phyloP scores from a whole-genome alignment of 2,113 vertebrate species.

The Silurus asotus region DNA sequence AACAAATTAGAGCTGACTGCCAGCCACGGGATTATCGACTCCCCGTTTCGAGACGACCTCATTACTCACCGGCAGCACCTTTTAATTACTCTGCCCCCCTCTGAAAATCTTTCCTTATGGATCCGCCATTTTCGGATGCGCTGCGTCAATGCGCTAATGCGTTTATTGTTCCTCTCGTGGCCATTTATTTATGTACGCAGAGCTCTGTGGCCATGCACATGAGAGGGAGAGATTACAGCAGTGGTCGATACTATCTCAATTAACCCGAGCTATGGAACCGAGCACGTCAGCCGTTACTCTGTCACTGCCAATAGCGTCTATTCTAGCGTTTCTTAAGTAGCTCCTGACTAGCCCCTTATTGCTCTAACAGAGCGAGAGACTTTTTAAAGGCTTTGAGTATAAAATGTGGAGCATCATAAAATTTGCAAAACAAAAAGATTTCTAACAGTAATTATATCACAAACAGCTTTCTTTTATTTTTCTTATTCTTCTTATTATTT shows the following conservation, averaged over 20 bases:
- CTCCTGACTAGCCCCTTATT: slow-evolving; percentile 45
- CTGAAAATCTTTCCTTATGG: slow-evolving; percentile 75
- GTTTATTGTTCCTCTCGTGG: slow-evolving; percentile 79
- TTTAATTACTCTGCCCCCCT: slow-evolving; percentile 87
- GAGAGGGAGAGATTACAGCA: slow-evolving; percentile 71
- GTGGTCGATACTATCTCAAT: slow-evolving; percentile 86
- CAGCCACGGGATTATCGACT: slow-evolving; percentile 84
- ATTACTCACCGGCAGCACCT: slow-evolving; percentile 95
- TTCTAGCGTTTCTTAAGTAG: slow-evolving; percentile 66
- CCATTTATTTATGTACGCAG: slow-evolving; percentile 70
- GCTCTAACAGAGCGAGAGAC: slow-evolving; percentile 32
- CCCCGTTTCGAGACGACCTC: slow-evolving; percentile 80
- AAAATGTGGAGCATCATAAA: neutral
- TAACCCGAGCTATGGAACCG: slow-evolving; percentile 75
- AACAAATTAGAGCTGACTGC: slow-evolving; percentile 89
- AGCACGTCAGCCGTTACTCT: slow-evolving; percentile 59
- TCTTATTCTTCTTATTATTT: neutral
- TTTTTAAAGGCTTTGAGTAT: neutral
- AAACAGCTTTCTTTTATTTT: neutral
- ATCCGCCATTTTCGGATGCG: slow-evolving; percentile 70
- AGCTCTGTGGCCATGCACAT: slow-evolving; percentile 69
- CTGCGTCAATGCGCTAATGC: slow-evolving; percentile 75
- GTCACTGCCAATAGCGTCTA: slow-evolving; percentile 79
- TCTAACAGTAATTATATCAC: neutral
- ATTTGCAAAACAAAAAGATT: neutral